Evolutionary conservation across 2,113 vertebrate species (phyloP).

Genomic region (Chiloscyllium plagiosum): DNA sequence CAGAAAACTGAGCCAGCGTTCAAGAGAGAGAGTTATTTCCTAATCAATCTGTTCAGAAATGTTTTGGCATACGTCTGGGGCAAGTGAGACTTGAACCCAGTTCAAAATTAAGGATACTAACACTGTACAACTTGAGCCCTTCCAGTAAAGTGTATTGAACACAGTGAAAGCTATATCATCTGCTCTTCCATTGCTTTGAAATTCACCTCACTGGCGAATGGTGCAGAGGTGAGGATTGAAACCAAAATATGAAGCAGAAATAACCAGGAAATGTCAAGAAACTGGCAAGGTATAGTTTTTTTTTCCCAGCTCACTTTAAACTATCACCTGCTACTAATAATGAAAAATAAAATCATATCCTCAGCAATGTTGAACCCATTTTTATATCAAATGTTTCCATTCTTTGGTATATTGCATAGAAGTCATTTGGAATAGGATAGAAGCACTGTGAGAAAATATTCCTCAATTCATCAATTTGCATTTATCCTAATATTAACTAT

Average conservation of each 20-base stretch:
- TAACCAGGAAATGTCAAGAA: neutral
- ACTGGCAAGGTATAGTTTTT: neutral
- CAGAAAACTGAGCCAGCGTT: neutral
- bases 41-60: no score
- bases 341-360: constrained; percentile 7
- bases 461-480: constrained; percentile 22
- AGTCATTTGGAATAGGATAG: neutral
- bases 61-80: no score
- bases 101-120: no score
- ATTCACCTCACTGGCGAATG: neutral
- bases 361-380: neutral
- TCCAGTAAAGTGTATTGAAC: neutral
- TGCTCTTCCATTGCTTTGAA: neutral
- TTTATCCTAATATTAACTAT: constrained; percentile 43
- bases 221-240: neutral
- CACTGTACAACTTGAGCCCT: no score
- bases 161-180: neutral
- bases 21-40: neutral
- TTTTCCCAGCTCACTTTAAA: neutral
- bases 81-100: no score
- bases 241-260: neutral
- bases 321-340: neutral
- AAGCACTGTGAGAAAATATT: neutral
- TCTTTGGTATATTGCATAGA: neutral
- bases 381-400: neutral